A percentile compares a stretch with the other conserved stretches of the same genome.
These are phyloP conservation scores for Holacanthella duospinosa DNA, from an alignment of 2,888 invertebrate species.

Conservation along the genomic window DNA sequence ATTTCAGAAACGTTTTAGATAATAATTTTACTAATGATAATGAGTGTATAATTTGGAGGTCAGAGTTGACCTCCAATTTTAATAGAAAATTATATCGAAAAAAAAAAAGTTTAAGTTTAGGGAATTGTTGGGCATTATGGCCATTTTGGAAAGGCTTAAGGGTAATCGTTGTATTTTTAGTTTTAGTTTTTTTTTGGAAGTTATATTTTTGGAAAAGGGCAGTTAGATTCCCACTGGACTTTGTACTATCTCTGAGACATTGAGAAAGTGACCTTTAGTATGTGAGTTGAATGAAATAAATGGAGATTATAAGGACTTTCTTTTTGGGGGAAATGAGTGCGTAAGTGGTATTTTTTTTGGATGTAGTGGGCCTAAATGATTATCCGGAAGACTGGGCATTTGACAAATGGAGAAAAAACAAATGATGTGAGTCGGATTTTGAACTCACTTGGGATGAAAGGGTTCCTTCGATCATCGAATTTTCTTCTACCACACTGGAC, in stretches of 20 bases:
- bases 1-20: too few species aligned
- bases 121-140: too few species aligned
- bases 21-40: too few species aligned
- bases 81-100: too few species aligned
- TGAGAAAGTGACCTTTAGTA: slow-evolving; percentile 1
- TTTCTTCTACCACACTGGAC: too few species aligned
- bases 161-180: too few species aligned
- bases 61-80: too few species aligned
- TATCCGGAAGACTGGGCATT: slow-evolving; percentile 4
- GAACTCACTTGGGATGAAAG: not conserved
- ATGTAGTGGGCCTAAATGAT: slow-evolving; percentile 1
- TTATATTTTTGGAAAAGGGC: not conserved
- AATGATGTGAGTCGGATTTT: not conserved
- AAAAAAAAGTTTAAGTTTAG: too few species aligned
- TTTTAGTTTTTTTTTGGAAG: not conserved
- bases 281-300: slow-evolving; percentile 2
- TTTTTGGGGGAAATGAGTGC: not conserved
- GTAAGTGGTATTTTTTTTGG: too few species aligned
- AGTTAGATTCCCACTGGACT: not conserved
- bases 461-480: slow-evolving; percentile 1
- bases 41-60: too few species aligned
- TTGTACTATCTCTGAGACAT: not conserved
- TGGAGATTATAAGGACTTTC: not conserved
- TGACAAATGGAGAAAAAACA: slow-evolving; percentile 3
- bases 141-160: too few species aligned